Base-by-base conservation (phyloP, 2,888 invertebrate species). In the Caenorhabditis angaria region DNA sequence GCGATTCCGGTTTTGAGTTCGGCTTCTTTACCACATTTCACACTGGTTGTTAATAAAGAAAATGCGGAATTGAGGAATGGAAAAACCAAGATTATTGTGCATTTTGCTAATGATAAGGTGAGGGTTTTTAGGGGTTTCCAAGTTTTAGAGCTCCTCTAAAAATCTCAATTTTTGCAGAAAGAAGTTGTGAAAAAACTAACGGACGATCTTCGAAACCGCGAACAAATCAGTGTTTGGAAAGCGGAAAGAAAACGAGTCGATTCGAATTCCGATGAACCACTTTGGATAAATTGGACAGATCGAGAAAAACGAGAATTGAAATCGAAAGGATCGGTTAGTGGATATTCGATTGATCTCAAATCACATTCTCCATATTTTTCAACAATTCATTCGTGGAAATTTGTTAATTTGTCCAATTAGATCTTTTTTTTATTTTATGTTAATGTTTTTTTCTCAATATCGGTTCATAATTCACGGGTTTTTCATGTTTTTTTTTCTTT, bases 31-130 rank as follows among this genome's bases (percentile, higher is more conserved):
- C 29, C 74, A 0, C 80, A 80, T 35, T 80, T 80, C 50, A 78
- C 78, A 1, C 51, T 77, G 25, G 75, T 73, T 56, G 71, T 67
- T 1, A 72, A 72, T n/a, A 56, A 63, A 28, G 72, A 80, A n/a
- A 58, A 62, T 20, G 65, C 70, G 18, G 80, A 80, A 53, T 27
- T 80, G 48, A 55, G 80, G 12, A 75, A 65, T 51, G 80, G 76
- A 41, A 80, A 80, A 60, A 64, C 71, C 6, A 76, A 75, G 54
- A 80, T 80, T 29, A 64, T 78, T 20, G 70, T 78, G 28, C 78
- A 78, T 55, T 69, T 57, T 32, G 62, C 57, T 1, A 61, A 60
- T 10, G 62, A 58, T n/a, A 65, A 65, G 69, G 73, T 69, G 18
- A 28, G n/a, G n/a, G 32, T 20, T 29, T 3, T 56, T 32, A 24